Percentiles rank a stretch among this genome's conserved stretches.
These are phyloP conservation scores for Perognathus longimembris DNA, from an alignment of 2,113 vertebrate genomes.

Conservation along the genomic window DNA sequence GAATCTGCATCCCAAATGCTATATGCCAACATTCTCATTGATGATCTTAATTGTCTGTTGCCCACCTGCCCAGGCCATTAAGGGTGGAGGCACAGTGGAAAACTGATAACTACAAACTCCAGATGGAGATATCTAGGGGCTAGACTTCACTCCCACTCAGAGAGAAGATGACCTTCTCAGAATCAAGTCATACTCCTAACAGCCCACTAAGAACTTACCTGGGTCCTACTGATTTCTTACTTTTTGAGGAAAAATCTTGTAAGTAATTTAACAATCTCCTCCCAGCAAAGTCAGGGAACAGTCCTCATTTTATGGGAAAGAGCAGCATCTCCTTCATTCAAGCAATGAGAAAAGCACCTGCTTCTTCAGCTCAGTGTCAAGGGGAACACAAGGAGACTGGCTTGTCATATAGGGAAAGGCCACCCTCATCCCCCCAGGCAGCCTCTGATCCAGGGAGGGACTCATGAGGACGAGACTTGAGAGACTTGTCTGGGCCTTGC, in stretches of 20 bases:
- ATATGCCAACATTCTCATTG: not conserved
- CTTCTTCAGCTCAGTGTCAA: not conserved
- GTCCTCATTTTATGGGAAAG: not conserved
- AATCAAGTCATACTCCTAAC: not conserved
- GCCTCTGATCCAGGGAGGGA: not conserved
- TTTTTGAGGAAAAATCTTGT: not conserved
- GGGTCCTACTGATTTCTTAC: not conserved
- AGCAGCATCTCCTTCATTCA: not conserved
- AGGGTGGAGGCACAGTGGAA: not conserved
- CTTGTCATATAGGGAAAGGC: not conserved
- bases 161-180: not conserved
- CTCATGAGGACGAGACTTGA: not conserved
- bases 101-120: not conserved
- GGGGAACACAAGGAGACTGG: not conserved
- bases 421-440: not conserved
- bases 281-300: not conserved
- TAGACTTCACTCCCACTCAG: not conserved
- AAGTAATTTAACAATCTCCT: conserved; percentile 22
- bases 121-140: not conserved
- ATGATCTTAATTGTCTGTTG: not conserved
- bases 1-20: not conserved
- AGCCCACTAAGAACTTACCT: no score
- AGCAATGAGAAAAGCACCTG: not conserved
- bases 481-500: no score
- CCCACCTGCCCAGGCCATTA: not conserved